Evolutionary conservation across 2,113 vertebrate species (phyloP).

Genomic region (Anguilla rostrata): DNA sequence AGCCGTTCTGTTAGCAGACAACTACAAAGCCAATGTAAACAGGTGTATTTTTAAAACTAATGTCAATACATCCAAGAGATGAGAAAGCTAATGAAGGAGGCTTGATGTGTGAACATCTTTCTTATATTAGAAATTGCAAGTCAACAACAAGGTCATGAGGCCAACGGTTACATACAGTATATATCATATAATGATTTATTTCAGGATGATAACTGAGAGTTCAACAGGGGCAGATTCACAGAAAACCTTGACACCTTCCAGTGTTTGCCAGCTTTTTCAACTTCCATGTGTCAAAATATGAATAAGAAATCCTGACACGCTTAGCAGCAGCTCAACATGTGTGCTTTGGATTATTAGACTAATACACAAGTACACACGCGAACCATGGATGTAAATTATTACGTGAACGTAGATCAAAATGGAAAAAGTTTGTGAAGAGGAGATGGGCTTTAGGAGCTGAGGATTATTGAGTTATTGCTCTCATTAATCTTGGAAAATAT

Average conservation of each 20-base stretch:
- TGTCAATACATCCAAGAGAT: not conserved
- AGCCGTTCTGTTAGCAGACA: not conserved
- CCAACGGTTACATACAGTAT: not conserved
- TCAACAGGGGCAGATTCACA: not conserved
- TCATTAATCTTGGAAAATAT: too few species aligned
- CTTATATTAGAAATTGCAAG: not conserved
- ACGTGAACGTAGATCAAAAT: too few species aligned
- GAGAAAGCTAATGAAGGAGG: not conserved
- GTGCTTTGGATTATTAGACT: not conserved
- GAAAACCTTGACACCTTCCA: not conserved
- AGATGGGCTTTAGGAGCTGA: too few species aligned
- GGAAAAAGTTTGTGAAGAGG: too few species aligned
- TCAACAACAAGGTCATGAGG: not conserved
- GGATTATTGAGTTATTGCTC: too few species aligned
- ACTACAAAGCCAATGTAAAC: not conserved
- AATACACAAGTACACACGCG: not conserved
- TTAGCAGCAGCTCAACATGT: not conserved
- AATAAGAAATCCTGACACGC: not conserved
- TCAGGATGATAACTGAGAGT: not conserved
- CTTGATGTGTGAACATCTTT: not conserved
- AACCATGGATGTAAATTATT: not conserved
- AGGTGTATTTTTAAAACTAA: not conserved
- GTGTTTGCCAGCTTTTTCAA: not conserved
- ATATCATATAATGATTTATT: not conserved
- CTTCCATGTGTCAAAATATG: not conserved